Evolutionary conservation across 92 coral and sea anemone genomes (phyloP).

Genomic region (Siderastrea siderea): DNA sequence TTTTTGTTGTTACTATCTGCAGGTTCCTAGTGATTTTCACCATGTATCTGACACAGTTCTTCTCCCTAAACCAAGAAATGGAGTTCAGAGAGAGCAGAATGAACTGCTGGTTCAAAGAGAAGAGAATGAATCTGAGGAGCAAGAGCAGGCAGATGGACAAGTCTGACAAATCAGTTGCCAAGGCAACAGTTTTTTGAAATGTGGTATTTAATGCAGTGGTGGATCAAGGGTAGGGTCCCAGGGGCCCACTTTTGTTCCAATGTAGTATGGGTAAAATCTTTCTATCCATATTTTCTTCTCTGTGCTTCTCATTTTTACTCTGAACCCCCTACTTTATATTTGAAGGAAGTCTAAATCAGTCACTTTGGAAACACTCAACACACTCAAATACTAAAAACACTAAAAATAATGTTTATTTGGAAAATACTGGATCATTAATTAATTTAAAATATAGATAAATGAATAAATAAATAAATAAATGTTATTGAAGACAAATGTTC

Average conservation of each 20-base stretch:
- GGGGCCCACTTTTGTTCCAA: background rate
- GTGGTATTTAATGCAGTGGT: background rate
- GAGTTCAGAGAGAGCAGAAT: conserved; percentile 11
- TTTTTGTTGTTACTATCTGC: background rate
- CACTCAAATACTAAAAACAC: too few relatives aligned
- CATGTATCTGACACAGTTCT: conserved; percentile 18
- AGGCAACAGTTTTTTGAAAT: background rate
- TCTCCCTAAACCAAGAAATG: conserved; percentile 27
- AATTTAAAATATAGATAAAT: too few relatives aligned
- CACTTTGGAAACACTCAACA: too few relatives aligned
- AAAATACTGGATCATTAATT: too few relatives aligned
- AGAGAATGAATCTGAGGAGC: conserved; percentile 34
- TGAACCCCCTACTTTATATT: too few relatives aligned
- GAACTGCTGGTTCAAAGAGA: conserved; percentile 21
- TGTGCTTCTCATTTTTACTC: too few relatives aligned
- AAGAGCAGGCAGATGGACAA: conserved; percentile 23
- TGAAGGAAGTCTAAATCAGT: too few relatives aligned
- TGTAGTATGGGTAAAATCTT: too few relatives aligned
- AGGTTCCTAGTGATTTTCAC: conserved; percentile 87
- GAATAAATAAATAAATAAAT: too few relatives aligned
- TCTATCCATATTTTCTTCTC: too few relatives aligned
- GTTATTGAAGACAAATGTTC: too few relatives aligned
- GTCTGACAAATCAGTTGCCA: background rate
- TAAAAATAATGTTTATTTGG: too few relatives aligned
- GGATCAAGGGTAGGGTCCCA: background rate